Conservation (phyloP, 2,113 vertebrate species). For the Acanthochromis polyacanthus region DNA sequence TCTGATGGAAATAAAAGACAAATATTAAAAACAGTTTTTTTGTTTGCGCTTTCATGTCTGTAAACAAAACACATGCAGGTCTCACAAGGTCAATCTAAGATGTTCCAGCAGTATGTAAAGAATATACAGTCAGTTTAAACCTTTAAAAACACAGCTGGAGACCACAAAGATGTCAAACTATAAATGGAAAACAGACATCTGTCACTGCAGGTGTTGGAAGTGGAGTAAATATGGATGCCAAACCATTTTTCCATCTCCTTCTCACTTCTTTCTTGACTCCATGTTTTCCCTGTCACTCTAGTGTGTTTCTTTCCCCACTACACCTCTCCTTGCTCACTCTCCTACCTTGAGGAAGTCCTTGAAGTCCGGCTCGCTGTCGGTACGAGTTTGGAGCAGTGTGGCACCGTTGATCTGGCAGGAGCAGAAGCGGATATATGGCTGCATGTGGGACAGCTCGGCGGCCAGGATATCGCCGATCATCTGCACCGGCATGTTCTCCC, state of each 20-base stretch:
- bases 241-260: background rate
- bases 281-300: too few relatives aligned
- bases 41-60: background rate
- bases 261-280: too few relatives aligned
- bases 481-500: constrained; percentile 95
- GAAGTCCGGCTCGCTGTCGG: constrained; percentile 92
- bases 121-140: too few relatives aligned
- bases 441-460: constrained; percentile 93
- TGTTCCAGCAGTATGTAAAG: background rate
- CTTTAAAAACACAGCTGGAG: background rate
- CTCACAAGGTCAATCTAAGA: background rate
- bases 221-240: too few relatives aligned
- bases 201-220: background rate
- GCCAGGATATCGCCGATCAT: constrained; percentile 94
- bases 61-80: background rate
- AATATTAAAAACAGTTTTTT: background rate
- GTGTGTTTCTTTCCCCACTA: background rate
- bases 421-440: constrained; percentile 96
- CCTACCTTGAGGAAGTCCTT: constrained; percentile 95
- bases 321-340: background rate
- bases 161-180: too few relatives aligned
- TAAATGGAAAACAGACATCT: background rate
- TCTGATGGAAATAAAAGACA: constrained; percentile 79
- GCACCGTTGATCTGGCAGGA: constrained; percentile 96
- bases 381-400: constrained; percentile 90